Conservation (phyloP, 2,888 invertebrate species). For the Glyphotaelius pellucidus region DNA sequence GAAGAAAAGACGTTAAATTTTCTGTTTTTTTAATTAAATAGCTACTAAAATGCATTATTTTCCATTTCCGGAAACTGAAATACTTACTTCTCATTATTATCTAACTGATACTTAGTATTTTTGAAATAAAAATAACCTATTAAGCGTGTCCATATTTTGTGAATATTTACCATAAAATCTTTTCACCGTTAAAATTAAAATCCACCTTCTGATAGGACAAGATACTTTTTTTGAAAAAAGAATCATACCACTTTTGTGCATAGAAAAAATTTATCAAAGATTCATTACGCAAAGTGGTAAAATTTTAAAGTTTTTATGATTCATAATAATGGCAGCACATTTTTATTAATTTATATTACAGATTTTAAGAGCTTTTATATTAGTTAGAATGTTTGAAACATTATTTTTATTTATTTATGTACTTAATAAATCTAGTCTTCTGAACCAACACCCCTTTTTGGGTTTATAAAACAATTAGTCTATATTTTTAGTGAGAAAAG, state of each 20-base stretch:
- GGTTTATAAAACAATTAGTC: not conserved
- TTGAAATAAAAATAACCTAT: no score
- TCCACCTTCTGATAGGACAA: not conserved
- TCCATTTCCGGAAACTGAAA: no score
- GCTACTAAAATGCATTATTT: no score
- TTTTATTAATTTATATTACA: not conserved
- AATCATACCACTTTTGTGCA: no score
- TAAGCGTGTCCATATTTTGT: no score
- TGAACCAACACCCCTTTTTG: conserved; percentile 4
- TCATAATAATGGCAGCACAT: not conserved
- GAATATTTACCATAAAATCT: no score
- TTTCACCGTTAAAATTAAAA: not conserved
- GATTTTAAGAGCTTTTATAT: not conserved
- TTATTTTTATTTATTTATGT: not conserved
- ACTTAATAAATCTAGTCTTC: conserved; percentile 29
- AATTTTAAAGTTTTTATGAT: not conserved
- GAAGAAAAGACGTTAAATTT: no score
- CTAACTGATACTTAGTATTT: no score
- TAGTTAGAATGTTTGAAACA: not conserved
- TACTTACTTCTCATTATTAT: no score
- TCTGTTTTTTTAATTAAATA: no score
- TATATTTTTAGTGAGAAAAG: conserved; percentile 18
- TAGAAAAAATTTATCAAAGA: no score
- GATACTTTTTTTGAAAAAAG: not conserved
- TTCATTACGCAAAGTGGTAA: not conserved